Evolutionary conservation across 2,888 invertebrate genomes (phyloP), one percentile per base, ranked within the genome.

Genomic region (Pollenia griseotomentosa): DNA sequence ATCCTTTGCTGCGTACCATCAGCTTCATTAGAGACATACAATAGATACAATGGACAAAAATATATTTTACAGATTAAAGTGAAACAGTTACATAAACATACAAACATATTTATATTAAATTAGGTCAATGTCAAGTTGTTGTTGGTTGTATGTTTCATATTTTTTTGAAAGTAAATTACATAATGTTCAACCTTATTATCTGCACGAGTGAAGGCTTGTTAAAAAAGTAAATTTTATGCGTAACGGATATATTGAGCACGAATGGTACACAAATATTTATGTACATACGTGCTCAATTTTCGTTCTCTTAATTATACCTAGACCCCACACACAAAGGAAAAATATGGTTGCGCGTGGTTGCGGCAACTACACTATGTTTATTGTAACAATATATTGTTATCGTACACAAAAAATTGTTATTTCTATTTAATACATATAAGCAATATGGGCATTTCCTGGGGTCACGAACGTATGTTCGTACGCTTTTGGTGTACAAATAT

Each of bases 81-180:
- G n/a, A 11, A 57, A 44, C 2, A 46, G 14, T 46, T 14, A 55
- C 12, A 55, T 44, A 57, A 71, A 12, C 11, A 2, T 7, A 19
- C 3, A 8, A 11, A 14, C 53, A 44, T 33, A 10, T 48, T 48
- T 53, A 16, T 7, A 53, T 7, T 14, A 63, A 75, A 51, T 51
- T 53, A 51, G 74, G 74, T 75, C 63, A 63, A 75, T 63, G 63
- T 23, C 48, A 74, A 61, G 16, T 48, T 59, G 19, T 40, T 33
- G 11, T 74, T 74, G 48, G 48, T 19, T 44, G 14, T 75, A 40
- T 51, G 33, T 16, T 71, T 40, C 0, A 12, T 59, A 23, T 42
- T 40, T 74, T 74, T 59, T 59, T 59, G 48, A 44, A 7, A 42
- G 19, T 14, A 23, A 57, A 46, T 44, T 12, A 42, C 46, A 23